Evolutionary conservation across 1,140 invertebrate genomes (phyloP).

Genomic region (Monochamus saltuarius): DNA sequence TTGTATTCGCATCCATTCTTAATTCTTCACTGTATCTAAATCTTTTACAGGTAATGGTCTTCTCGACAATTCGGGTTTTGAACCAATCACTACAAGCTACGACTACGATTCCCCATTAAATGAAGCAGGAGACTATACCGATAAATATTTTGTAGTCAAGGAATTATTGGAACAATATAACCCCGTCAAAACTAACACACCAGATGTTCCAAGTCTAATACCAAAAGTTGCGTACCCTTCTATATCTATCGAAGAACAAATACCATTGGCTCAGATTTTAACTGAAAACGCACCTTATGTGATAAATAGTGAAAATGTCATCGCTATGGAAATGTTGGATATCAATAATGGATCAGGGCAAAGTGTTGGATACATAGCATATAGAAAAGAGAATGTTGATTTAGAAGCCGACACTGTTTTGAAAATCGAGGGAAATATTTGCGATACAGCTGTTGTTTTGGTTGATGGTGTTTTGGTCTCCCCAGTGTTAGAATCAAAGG

Average conservation of each 20-base stretch:
- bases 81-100: constrained; percentile 52
- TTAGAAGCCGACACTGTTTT: constrained; percentile 43
- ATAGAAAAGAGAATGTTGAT: constrained; percentile 48
- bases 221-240: neutral
- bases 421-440: constrained; percentile 53
- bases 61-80: neutral
- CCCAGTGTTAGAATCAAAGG: constrained; percentile 36
- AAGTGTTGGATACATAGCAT: constrained; percentile 61
- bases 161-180: constrained; percentile 50
- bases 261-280: constrained; percentile 22
- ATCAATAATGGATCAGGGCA: constrained; percentile 59
- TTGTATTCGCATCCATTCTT: neutral
- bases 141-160: constrained; percentile 51
- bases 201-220: constrained; percentile 33
- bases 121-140: constrained; percentile 56
- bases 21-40: neutral
- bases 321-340: constrained; percentile 60
- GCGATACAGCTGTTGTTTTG: constrained; percentile 58
- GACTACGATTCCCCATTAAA: constrained; percentile 58
- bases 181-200: constrained; percentile 48
- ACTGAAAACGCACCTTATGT: too few relatives aligned
- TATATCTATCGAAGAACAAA: constrained; percentile 27
- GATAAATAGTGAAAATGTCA: constrained; percentile 16
- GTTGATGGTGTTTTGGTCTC: constrained; percentile 52
- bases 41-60: neutral